Conservation (phyloP, 2,888 invertebrate species). For the Diadegma fenestrale region DNA sequence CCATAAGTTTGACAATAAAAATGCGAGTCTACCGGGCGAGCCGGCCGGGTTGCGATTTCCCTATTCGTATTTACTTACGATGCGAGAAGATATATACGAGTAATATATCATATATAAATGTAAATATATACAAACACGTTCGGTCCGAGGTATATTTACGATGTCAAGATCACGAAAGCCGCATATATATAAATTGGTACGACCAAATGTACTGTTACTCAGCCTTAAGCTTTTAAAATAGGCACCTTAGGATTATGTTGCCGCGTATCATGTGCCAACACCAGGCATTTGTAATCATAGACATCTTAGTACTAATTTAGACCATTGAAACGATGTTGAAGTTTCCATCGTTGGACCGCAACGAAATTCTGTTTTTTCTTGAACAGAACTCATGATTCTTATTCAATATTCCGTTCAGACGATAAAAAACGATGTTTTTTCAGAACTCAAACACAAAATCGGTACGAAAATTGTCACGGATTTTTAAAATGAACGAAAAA, state of each 20-base stretch:
- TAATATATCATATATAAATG: conserved; percentile 38
- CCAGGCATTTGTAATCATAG: conserved; percentile 1
- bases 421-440: no score
- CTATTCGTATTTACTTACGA: conserved; percentile 44
- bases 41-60: conserved; percentile 41
- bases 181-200: conserved; percentile 63
- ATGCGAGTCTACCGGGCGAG: conserved; percentile 52
- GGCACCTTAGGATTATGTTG: conserved; percentile 2
- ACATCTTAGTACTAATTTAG: neutral
- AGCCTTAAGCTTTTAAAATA: conserved; percentile 78
- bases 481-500: no score
- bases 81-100: conserved; percentile 17
- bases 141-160: neutral
- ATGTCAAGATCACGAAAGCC: neutral
- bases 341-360: no score
- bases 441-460: no score
- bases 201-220: conserved; percentile 78
- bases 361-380: no score
- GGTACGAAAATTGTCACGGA: no score
- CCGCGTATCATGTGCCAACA: neutral
- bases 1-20: conserved; percentile 50
- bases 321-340: neutral
- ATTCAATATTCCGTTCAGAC: no score
- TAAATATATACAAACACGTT: conserved; percentile 20
- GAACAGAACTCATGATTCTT: no score